Conservation (phyloP, 2,888 invertebrate species). For the Epistrophe grossulariae region DNA sequence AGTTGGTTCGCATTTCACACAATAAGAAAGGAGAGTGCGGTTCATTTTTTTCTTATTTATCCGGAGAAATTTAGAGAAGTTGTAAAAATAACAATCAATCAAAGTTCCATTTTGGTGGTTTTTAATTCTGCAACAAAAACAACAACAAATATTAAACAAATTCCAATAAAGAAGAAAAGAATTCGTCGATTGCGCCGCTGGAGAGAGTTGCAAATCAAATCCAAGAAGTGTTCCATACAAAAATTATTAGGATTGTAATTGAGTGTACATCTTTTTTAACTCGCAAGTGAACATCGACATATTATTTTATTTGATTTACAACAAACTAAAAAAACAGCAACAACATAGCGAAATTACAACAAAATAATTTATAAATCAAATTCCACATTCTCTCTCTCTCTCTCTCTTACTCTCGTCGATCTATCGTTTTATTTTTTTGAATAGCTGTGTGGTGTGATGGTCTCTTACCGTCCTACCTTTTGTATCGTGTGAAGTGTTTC, state of each 20-base stretch:
- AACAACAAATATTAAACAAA: slow-evolving; percentile 29
- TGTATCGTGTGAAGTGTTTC: slow-evolving; percentile 47
- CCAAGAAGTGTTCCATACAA: slow-evolving; percentile 46
- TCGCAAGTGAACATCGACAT: slow-evolving; percentile 48
- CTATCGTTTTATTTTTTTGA: slow-evolving; percentile 54
- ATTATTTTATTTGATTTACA: slow-evolving; percentile 44
- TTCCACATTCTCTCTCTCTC: slow-evolving; percentile 35
- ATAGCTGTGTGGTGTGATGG: slow-evolving; percentile 50
- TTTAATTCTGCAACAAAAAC: slow-evolving; percentile 17
- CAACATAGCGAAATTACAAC: slow-evolving; percentile 32
- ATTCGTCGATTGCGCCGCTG: slow-evolving; percentile 23
- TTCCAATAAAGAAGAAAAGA: slow-evolving; percentile 24
- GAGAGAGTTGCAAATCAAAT: slow-evolving; percentile 43
- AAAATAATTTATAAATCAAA: slow-evolving; percentile 45
- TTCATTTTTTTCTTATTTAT: slow-evolving; percentile 8
- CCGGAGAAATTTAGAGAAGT: slow-evolving; percentile 11
- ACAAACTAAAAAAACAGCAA: slow-evolving; percentile 54
- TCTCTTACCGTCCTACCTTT: slow-evolving; percentile 69
- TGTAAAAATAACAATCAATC: slow-evolving; percentile 22
- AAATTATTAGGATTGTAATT: slow-evolving; percentile 52
- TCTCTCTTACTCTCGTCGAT: slow-evolving; percentile 41
- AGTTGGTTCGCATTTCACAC: background rate
- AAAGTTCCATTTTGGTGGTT: slow-evolving; percentile 40
- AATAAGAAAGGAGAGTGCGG: slow-evolving; percentile 1
- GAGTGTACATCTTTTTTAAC: slow-evolving; percentile 38